These are phyloP conservation scores for Noctua janthina DNA, from an alignment of 2,888 invertebrate species.

Conservation along the genomic window DNA sequence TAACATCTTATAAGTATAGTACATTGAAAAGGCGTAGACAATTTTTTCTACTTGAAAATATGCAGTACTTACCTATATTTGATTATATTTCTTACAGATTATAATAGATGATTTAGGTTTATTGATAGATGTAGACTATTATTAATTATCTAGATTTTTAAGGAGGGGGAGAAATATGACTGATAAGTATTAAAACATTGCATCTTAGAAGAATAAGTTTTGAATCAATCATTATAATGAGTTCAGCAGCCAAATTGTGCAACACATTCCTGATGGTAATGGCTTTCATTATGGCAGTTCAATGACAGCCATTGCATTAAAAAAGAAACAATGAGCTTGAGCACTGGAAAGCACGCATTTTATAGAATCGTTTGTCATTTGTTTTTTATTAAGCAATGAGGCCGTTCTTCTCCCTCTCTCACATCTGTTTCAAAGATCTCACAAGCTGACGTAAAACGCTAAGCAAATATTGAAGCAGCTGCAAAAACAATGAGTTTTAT, in stretches of 20 bases:
- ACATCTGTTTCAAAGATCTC: constrained; percentile 25
- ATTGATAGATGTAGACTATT: constrained; percentile 59
- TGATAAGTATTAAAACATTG: not conserved
- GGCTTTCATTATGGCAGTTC: not conserved
- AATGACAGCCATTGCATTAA: not conserved
- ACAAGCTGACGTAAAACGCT: constrained; percentile 45
- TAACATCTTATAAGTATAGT: constrained; percentile 30
- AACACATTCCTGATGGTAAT: not conserved
- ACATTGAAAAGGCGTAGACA: constrained; percentile 48
- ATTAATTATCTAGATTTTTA: constrained; percentile 38
- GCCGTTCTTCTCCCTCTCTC: constrained; percentile 45
- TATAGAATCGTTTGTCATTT: not conserved
- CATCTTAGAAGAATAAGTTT: not conserved
- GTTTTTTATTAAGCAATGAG: not conserved
- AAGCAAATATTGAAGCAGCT: constrained; percentile 35
- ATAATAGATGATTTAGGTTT: constrained; percentile 55
- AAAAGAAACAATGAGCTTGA: not conserved
- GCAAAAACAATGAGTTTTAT: constrained; percentile 13
- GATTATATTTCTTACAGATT: constrained; percentile 43
- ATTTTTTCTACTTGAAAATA: constrained; percentile 48
- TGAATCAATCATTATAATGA: not conserved
- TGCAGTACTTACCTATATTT: constrained; percentile 40
- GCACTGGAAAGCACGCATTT: not conserved
- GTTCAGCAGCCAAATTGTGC: not conserved
- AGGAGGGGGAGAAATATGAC: constrained; percentile 48